These are phyloP conservation scores for Proisotoma minuta DNA, from an alignment of 2,888 invertebrate genomes.

Conservation along the genomic window DNA sequence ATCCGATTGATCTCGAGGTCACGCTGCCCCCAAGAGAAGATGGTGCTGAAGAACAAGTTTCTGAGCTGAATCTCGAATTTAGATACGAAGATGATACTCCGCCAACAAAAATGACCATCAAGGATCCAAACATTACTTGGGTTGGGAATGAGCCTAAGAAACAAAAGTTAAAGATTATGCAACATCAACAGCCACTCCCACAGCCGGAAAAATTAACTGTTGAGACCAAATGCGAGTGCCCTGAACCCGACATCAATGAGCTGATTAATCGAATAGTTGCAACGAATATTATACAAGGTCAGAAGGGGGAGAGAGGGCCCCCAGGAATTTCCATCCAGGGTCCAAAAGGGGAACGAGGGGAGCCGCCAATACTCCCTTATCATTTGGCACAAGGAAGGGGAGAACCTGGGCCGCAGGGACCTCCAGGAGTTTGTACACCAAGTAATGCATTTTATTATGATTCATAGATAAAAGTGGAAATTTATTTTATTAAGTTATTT, in stretches of 20 bases:
- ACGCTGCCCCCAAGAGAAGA: conserved; percentile 1
- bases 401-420: neutral
- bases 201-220: too few relatives aligned
- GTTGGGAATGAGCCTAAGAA: neutral
- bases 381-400: neutral
- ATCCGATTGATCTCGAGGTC: conserved; percentile 5
- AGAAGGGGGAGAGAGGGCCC: neutral
- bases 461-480: too few relatives aligned
- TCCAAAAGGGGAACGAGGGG: conserved; percentile 1
- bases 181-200: too few relatives aligned
- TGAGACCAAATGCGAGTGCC: too few relatives aligned
- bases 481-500: too few relatives aligned
- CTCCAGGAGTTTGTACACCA: neutral
- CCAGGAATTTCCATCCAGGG: conserved; percentile 6
- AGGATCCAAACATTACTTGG: conserved; percentile 7
- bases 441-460: neutral
- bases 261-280: too few relatives aligned
- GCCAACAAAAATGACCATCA: conserved; percentile 3
- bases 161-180: too few relatives aligned
- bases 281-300: neutral
- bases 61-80: conserved; percentile 5
- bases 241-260: too few relatives aligned
- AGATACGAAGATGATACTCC: conserved; percentile 4
- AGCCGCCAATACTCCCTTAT: neutral
- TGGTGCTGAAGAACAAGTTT: neutral